phyloP scores from a whole-genome alignment of 1,140 invertebrate species.

The Drosophila mojavensis region DNA sequence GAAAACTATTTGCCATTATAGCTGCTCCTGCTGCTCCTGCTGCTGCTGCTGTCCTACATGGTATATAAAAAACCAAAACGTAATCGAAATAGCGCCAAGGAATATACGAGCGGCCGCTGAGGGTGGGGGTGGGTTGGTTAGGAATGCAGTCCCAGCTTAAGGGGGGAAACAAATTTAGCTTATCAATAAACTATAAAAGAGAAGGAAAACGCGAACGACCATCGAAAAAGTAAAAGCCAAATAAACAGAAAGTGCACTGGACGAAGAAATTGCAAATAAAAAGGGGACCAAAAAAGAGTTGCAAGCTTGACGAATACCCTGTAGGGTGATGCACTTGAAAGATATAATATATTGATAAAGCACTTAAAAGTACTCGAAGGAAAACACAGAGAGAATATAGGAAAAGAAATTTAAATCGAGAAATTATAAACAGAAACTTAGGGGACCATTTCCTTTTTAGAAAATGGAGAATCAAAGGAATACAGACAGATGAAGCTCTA shows the following conservation, averaged over 20 bases:
- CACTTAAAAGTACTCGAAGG: too few relatives aligned
- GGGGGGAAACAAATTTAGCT: conserved; percentile 55
- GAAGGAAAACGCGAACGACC: conserved; percentile 4
- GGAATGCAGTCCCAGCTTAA: conserved; percentile 47
- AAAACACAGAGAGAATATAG: too few relatives aligned
- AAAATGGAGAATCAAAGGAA: too few relatives aligned
- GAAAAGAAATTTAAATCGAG: too few relatives aligned
- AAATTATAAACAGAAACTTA: too few relatives aligned
- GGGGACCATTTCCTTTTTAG: too few relatives aligned
- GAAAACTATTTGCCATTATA: conserved; percentile 41
- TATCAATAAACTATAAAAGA: conserved; percentile 82
- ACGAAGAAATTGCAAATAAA: conserved; percentile 77
- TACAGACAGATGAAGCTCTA: too few relatives aligned
- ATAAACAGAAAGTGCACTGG: conserved; percentile 74
- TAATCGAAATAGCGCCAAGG: conserved; percentile 54
- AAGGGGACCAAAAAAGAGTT: conserved; percentile 2
- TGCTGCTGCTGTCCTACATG: too few relatives aligned
- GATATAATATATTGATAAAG: too few relatives aligned
- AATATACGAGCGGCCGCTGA: conserved; percentile 38
- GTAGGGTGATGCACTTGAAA: too few relatives aligned
- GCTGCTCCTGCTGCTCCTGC: too few relatives aligned
- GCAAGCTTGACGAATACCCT: not conserved
- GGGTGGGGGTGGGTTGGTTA: conserved; percentile 33
- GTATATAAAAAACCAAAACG: conserved; percentile 59
- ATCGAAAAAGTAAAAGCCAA: conserved; percentile 45